Percentiles rank a stretch among this genome's conserved stretches.
Conservation (phyloP, 1,140 invertebrate species). For the Drosophila kanapiae region DNA sequence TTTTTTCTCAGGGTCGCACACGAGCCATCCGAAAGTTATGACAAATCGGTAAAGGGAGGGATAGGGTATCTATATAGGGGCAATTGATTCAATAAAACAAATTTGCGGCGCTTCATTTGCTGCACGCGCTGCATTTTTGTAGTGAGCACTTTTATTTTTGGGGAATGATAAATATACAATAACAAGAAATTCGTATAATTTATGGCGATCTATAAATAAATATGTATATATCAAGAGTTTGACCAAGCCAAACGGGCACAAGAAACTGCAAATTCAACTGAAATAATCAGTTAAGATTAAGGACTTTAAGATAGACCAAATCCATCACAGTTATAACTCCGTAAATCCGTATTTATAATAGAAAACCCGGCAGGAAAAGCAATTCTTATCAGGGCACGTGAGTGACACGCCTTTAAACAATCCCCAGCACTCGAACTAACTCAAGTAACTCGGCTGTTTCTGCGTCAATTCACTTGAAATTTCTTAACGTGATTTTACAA, state of each 20-base stretch:
- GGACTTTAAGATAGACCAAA: neutral
- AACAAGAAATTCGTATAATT: constrained; percentile 22
- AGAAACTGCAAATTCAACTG: neutral
- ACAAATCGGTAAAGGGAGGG: constrained; percentile 26
- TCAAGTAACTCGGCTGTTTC: constrained; percentile 34
- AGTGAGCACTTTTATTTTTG: constrained; percentile 29
- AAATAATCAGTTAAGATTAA: constrained; percentile 22
- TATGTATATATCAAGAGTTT: constrained; percentile 18
- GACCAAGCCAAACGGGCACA: constrained; percentile 5
- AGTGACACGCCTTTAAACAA: neutral
- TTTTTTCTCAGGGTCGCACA: constrained; percentile 25
- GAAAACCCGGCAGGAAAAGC: neutral
- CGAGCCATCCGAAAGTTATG: constrained; percentile 26
- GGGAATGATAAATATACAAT: constrained; percentile 48
- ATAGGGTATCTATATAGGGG: constrained; percentile 1
- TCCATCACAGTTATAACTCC: neutral
- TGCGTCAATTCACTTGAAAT: constrained; percentile 27
- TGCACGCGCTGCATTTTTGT: constrained; percentile 54
- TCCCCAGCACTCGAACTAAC: constrained; percentile 7
- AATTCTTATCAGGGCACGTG: constrained; percentile 16
- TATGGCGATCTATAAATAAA: constrained; percentile 42
- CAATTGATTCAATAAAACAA: constrained; percentile 61
- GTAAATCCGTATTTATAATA: neutral
- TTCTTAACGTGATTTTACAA: constrained; percentile 17
- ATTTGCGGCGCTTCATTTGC: constrained; percentile 28